Conservation (phyloP, 2,797 vertebrate genomes). For the Austrolebias charrua region DNA sequence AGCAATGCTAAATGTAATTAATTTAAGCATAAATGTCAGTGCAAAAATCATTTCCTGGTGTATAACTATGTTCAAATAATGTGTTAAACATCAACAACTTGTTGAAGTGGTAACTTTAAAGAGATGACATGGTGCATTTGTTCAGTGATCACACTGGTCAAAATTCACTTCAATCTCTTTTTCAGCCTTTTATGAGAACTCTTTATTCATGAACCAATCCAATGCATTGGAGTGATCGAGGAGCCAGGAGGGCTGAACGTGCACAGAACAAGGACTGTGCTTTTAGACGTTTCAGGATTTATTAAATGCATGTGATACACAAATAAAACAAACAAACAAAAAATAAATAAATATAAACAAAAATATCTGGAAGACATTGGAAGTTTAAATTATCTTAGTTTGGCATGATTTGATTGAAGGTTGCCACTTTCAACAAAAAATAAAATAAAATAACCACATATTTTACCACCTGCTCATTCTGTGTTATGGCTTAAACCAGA, state of each 20-base stretch:
- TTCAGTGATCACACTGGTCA: not conserved
- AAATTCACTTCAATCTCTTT: slow-evolving; percentile 6
- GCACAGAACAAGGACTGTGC: slow-evolving; percentile 24
- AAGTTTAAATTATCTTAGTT: slow-evolving; percentile 46
- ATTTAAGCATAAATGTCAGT: too few species aligned
- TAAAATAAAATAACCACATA: slow-evolving; percentile 36
- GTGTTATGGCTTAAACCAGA: slow-evolving; percentile 33
- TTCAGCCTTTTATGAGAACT: slow-evolving; percentile 31
- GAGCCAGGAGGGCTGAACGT: slow-evolving; percentile 37
- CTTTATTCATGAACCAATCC: slow-evolving; percentile 37
- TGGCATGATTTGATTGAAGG: slow-evolving; percentile 47
- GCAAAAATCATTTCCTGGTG: too few species aligned
- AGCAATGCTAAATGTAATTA: too few species aligned
- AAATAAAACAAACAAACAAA: too few species aligned
- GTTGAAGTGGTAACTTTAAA: too few species aligned
- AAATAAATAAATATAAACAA: slow-evolving; percentile 26
- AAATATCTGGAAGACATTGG: slow-evolving; percentile 38
- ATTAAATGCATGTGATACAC: slow-evolving; percentile 57
- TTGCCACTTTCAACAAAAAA: slow-evolving; percentile 5
- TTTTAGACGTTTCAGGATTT: slow-evolving; percentile 42
- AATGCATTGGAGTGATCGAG: slow-evolving; percentile 13
- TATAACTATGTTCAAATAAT: too few species aligned
- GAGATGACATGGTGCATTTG: not conserved
- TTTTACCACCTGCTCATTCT: slow-evolving; percentile 37
- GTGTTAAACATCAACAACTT: too few species aligned